Evolutionary conservation across 2,888 invertebrate genomes (phyloP), one percentile per base, ranked within the genome.

Genomic region (Eilema caniola): DNA sequence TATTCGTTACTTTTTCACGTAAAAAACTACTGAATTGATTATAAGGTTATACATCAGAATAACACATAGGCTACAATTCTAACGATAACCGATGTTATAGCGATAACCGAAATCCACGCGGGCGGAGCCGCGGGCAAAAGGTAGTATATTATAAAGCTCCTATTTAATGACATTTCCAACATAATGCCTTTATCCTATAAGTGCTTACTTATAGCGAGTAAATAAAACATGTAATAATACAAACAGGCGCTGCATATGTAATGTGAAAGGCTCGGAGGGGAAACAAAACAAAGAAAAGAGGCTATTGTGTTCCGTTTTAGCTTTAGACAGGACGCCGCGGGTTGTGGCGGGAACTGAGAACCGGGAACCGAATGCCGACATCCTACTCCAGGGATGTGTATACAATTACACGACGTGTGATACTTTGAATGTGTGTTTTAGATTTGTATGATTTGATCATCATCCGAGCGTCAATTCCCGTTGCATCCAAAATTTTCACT

Each of bases 251-350:
- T 65, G 75, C 68, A 75, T 80, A 75, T 62, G 47, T 70, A 68
- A 73, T 77, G 75, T 73, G 77, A 70, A 77, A 75, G 69, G 67
- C 73, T 74, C 71, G 73, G 60, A 71, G 71, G 78, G 79, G 72
- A 72, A 57, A 53, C 67, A 61, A 72, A 78, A 80, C 81, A 80
- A 81, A 78, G 81, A 69, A 75, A 70, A 68, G 64, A 71, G 69
- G 59, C 66, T 77, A 79, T 81, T 79, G 75, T 81, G 72, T 81
- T 81, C 73, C 77, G 67, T 69, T 63, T 71, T 64, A 63, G 33
- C 59, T 66, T 53, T 53, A 59, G 41, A 69, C 69, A 66, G 72
- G 69, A 69, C 72, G 66, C 47, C 62, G 65, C 66, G 16, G 66
- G 60, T 67, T 66, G 69, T 72, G 72, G 69, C 60, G 66, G 66